Conservation (phyloP, 2,888 invertebrate genomes). For the Ischnus inquisitorius region DNA sequence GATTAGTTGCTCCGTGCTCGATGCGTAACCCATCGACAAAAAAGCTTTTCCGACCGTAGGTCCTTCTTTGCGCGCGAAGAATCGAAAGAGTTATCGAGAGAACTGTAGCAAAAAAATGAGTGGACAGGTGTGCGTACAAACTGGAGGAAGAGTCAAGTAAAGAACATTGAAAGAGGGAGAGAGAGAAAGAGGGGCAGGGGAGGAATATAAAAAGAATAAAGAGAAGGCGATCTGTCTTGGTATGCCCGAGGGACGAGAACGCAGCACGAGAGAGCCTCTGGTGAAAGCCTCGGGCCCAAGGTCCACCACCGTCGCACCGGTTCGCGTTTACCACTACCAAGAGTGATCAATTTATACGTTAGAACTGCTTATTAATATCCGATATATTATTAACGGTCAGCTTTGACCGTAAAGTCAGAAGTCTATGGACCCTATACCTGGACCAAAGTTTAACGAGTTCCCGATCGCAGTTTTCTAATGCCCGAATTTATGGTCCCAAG, state of each 20-base stretch:
- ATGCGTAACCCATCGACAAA: background rate
- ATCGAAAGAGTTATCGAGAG: slow-evolving; percentile 48
- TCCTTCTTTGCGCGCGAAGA: slow-evolving; percentile 40
- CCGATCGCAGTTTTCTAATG: background rate
- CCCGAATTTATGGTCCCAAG: background rate
- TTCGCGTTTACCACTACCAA: slow-evolving; percentile 70
- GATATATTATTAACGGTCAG: slow-evolving; percentile 48
- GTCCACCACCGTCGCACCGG: slow-evolving; percentile 73
- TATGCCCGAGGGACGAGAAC: slow-evolving; percentile 73
- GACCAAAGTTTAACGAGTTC: background rate
- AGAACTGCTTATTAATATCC: slow-evolving; percentile 71
- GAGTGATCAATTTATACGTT: slow-evolving; percentile 69
- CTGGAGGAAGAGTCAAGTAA: slow-evolving; percentile 42
- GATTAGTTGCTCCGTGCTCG: background rate
- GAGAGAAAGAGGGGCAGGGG: slow-evolving; percentile 30
- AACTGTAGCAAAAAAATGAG: slow-evolving; percentile 38
- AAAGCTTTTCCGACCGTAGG: slow-evolving; percentile 32
- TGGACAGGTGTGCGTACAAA: slow-evolving; percentile 69
- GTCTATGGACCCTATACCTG: slow-evolving; percentile 18
- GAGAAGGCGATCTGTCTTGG: slow-evolving; percentile 78
- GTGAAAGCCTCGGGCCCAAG: slow-evolving; percentile 80
- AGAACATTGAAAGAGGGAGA: slow-evolving; percentile 59
- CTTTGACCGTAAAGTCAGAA: slow-evolving; percentile 37
- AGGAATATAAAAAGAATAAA: slow-evolving; percentile 57
- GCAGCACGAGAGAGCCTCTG: slow-evolving; percentile 70